Conservation (phyloP, 2,113 vertebrate species). For the Sylvia atricapilla region DNA sequence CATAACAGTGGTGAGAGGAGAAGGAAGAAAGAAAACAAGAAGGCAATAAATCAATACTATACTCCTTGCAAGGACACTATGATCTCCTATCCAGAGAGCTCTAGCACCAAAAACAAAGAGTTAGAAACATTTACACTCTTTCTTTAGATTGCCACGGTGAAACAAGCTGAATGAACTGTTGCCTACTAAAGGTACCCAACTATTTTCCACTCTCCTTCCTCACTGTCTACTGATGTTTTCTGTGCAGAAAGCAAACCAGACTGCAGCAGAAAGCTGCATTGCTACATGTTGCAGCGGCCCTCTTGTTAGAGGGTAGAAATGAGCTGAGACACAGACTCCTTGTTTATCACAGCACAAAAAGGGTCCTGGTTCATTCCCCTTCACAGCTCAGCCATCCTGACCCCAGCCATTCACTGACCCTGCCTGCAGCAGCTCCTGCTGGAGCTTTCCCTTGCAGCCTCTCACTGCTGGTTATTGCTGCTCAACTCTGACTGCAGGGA, state of each 20-base stretch:
- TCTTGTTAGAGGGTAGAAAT: neutral
- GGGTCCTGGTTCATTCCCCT: neutral
- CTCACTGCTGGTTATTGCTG: neutral
- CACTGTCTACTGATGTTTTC: neutral
- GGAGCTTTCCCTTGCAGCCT: neutral
- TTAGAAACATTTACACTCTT: neutral
- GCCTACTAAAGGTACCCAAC: neutral
- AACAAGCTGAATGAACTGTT: neutral
- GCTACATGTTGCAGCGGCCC: neutral
- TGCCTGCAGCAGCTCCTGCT: neutral
- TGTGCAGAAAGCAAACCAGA: neutral
- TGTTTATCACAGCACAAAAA: neutral
- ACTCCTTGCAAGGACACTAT: fast-evolving
- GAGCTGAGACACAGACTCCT: neutral
- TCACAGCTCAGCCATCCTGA: neutral
- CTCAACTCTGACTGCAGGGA: neutral
- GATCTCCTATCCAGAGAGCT: neutral
- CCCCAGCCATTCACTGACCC: neutral
- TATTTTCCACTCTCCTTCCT: neutral
- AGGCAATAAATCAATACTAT: neutral
- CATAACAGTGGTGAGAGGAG: neutral
- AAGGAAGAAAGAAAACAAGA: neutral
- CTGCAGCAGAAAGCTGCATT: neutral
- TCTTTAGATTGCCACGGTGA: neutral
- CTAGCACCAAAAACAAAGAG: neutral